These are phyloP conservation scores for Ptychoptera contaminata DNA, from an alignment of 2,888 invertebrate species.

Conservation along the genomic window DNA sequence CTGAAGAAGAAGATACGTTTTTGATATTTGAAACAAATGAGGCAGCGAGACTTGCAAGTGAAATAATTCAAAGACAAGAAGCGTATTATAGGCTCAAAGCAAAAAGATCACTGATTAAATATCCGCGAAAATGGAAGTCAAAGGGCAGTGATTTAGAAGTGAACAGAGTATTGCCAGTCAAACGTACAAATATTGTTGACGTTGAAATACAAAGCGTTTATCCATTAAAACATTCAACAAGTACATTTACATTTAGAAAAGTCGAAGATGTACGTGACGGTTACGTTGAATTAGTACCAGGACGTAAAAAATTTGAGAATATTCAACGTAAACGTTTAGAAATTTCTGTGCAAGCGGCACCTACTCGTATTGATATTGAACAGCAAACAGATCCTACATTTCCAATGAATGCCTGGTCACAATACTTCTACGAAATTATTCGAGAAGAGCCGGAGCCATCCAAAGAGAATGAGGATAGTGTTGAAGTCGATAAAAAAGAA, in stretches of 20 bases:
- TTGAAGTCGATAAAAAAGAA: not conserved
- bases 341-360: slow-evolving; percentile 40
- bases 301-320: slow-evolving; percentile 37
- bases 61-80: slow-evolving; percentile 39
- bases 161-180: slow-evolving; percentile 34
- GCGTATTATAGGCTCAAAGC: slow-evolving; percentile 29
- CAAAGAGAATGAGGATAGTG: slow-evolving; percentile 14
- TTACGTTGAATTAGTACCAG: slow-evolving; percentile 46
- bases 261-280: slow-evolving; percentile 47
- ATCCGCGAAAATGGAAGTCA: slow-evolving; percentile 39
- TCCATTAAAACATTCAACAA: slow-evolving; percentile 32
- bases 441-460: slow-evolving; percentile 10
- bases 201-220: slow-evolving; percentile 50
- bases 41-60: slow-evolving; percentile 35
- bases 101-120: slow-evolving; percentile 40
- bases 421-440: slow-evolving; percentile 38
- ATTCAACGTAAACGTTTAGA: slow-evolving; percentile 41
- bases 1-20: slow-evolving; percentile 48
- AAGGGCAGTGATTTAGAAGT: slow-evolving; percentile 52
- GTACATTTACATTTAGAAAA: slow-evolving; percentile 37
- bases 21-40: slow-evolving; percentile 45
- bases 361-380: slow-evolving; percentile 29
- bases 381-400: slow-evolving; percentile 54
- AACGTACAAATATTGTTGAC: slow-evolving; percentile 42
- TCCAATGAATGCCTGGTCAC: slow-evolving; percentile 53